Conservation (phyloP, 2,888 invertebrate genomes). For the Agrotis clavis region DNA sequence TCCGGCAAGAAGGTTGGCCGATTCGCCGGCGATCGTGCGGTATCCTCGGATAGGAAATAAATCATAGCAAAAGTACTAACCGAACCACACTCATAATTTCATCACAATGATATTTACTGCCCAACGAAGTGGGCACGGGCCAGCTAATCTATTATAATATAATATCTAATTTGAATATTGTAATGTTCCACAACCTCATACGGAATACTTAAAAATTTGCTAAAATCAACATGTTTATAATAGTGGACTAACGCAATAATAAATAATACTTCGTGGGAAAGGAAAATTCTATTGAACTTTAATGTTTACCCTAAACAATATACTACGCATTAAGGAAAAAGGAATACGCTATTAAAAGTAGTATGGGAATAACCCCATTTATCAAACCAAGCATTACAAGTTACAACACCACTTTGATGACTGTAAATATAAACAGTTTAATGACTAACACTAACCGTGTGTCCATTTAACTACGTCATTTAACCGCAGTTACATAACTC, state of each 20-base stretch:
- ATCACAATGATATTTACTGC: too few relatives aligned
- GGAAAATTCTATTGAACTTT: neutral
- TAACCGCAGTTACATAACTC: conserved; percentile 30
- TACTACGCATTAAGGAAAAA: neutral
- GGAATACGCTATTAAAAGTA: neutral
- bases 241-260: neutral
- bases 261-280: neutral
- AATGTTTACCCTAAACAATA: neutral
- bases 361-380: neutral
- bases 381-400: neutral
- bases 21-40: too few relatives aligned
- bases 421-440: conserved; percentile 31
- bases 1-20: too few relatives aligned
- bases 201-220: neutral
- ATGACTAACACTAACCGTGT: conserved; percentile 16
- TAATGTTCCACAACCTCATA: neutral
- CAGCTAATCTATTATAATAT: too few relatives aligned
- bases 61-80: too few relatives aligned
- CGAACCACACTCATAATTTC: too few relatives aligned
- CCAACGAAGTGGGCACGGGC: too few relatives aligned
- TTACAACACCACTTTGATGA: conserved; percentile 15
- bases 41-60: too few relatives aligned
- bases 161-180: too few relatives aligned
- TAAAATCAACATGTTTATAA: neutral
- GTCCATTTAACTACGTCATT: conserved; percentile 6